Conservation (phyloP, 2,797 vertebrate genomes). For the Danio choprae region DNA sequence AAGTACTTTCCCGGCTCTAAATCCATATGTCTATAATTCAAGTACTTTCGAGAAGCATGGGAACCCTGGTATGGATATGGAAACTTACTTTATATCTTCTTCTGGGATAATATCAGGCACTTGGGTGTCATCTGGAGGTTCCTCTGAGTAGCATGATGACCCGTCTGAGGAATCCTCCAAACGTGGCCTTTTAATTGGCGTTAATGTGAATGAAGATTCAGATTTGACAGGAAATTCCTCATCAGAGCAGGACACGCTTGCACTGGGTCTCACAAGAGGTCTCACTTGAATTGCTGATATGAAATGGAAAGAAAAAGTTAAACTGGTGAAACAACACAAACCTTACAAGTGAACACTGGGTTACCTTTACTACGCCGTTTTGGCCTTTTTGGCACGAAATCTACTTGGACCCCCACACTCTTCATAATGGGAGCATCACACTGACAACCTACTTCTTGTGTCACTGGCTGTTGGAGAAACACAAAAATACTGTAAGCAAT, state of each 20-base stretch:
- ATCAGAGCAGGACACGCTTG: conserved; percentile 19
- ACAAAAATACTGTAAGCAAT: not conserved
- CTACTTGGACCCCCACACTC: conserved; percentile 32
- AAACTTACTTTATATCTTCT: not conserved
- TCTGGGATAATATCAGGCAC: not conserved
- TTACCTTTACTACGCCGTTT: conserved; percentile 39
- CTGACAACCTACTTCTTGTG: conserved; percentile 39
- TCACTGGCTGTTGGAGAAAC: not conserved
- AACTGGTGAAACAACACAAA: not conserved
- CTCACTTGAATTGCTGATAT: conserved; percentile 41
- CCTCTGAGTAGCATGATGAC: not conserved
- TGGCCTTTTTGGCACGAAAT: conserved; percentile 19
- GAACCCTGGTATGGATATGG: not conserved
- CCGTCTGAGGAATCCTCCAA: not conserved
- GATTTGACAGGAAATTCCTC: conserved; percentile 10
- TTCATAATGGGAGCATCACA: conserved; percentile 17
- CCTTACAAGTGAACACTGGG: not conserved
- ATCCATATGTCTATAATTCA: no score
- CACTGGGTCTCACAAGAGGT: conserved; percentile 6
- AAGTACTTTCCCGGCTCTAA: no score
- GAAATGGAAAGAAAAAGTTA: not conserved
- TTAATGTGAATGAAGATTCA: not conserved
- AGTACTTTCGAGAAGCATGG: no score
- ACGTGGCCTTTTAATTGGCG: not conserved
- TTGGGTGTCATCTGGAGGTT: not conserved